Percentiles rank a stretch among this genome's conserved stretches.
Conservation (phyloP, 2,797 vertebrate species). For the Denticeps clupeoides region DNA sequence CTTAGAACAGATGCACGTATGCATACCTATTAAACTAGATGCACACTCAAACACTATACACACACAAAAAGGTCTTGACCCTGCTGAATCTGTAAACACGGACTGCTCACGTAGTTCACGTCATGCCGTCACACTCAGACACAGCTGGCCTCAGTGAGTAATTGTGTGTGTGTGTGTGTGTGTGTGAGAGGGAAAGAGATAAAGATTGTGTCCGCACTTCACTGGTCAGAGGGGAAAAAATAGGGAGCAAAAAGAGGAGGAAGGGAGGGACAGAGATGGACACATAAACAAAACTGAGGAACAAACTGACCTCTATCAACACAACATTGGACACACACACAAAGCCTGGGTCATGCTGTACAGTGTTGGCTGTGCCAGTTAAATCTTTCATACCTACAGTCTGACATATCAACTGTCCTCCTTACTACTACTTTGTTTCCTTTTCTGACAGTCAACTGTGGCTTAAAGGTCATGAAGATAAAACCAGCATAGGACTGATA, state of each 20-base stretch:
- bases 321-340: constrained; percentile 11
- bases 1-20: neutral
- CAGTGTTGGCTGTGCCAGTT: too few relatives aligned
- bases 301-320: constrained; percentile 36
- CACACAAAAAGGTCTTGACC: constrained; percentile 15
- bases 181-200: neutral
- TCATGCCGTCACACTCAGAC: constrained; percentile 21
- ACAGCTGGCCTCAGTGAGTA: neutral
- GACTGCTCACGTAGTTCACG: constrained; percentile 45
- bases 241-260: too few relatives aligned
- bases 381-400: too few relatives aligned
- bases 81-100: constrained; percentile 48
- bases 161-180: neutral
- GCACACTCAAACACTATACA: neutral
- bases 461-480: too few relatives aligned
- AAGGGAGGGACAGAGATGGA: too few relatives aligned
- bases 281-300: constrained; percentile 35
- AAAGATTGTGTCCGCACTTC: constrained; percentile 1
- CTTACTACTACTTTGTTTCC: too few relatives aligned
- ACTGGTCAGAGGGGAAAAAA: too few relatives aligned
- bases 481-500: too few relatives aligned
- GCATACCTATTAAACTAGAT: neutral
- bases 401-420: too few relatives aligned
- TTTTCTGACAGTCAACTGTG: too few relatives aligned
- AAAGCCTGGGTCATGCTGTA: too few relatives aligned